phyloP scores from a whole-genome alignment of 2,888 invertebrate genomes.

The Pyrochroa serraticornis region DNA sequence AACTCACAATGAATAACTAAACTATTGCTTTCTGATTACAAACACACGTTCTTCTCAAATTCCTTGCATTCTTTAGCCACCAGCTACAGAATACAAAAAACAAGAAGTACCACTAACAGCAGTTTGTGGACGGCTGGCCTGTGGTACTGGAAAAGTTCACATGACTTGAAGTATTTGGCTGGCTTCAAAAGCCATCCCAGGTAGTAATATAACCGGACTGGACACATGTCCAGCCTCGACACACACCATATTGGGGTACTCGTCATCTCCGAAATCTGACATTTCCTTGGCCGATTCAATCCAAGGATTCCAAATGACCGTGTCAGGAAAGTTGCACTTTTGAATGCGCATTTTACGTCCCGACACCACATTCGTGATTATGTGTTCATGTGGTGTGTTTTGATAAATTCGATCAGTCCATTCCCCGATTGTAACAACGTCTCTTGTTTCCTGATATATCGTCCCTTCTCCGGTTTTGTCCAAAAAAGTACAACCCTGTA shows the following conservation, averaged over 20 bases:
- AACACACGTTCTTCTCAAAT: conserved; percentile 22
- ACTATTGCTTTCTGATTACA: conserved; percentile 45
- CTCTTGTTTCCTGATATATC: conserved; percentile 87
- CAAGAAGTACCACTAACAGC: conserved; percentile 17
- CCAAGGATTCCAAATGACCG: conserved; percentile 99
- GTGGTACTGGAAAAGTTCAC: conserved; percentile 46
- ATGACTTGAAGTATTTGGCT: conserved; percentile 86
- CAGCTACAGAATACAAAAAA: conserved; percentile 15
- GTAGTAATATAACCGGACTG: conserved; percentile 83
- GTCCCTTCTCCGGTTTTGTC: conserved; percentile 85
- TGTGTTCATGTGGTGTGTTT: conserved; percentile 90
- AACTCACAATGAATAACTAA: conserved; percentile 36
- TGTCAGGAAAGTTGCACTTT: conserved; percentile 94
- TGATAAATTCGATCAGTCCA: conserved; percentile 95
- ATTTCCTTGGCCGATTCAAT: conserved; percentile 90
- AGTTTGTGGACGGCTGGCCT: conserved; percentile 21
- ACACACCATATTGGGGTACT: conserved; percentile 96
- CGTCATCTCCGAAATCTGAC: conserved; percentile 94
- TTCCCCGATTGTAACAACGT: conserved; percentile 87
- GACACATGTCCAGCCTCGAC: conserved; percentile 93
- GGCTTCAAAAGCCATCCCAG: conserved; percentile 91
- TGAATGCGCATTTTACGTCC: conserved; percentile 91
- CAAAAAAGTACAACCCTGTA: conserved; percentile 79
- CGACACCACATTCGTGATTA: conserved; percentile 90
- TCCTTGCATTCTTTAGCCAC: conserved; percentile 11